Percentiles rank a stretch among this genome's conserved stretches.
Evolutionary conservation across 2,888 invertebrate species (phyloP).

Genomic region (Amblyjoppa proteus): DNA sequence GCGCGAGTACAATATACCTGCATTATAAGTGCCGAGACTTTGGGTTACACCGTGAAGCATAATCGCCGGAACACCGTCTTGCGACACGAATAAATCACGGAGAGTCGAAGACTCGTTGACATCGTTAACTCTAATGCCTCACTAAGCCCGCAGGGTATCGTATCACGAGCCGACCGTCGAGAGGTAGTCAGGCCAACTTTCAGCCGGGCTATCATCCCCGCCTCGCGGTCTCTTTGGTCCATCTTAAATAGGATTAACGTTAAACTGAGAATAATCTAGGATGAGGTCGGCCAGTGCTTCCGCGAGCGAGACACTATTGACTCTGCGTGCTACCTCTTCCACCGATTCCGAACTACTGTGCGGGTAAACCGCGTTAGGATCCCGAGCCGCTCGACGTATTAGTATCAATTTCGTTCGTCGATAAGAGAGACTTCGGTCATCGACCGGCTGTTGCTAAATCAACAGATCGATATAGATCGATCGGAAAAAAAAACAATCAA

Average conservation of each 20-base stretch:
- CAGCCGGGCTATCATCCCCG: slow-evolving; percentile 73
- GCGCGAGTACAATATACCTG: slow-evolving; percentile 10
- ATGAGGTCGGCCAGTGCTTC: slow-evolving; percentile 59
- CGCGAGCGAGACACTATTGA: slow-evolving; percentile 62
- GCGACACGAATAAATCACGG: slow-evolving; percentile 69
- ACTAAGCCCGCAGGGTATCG: slow-evolving; percentile 75
- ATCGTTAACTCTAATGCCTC: slow-evolving; percentile 78
- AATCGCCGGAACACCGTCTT: slow-evolving; percentile 62
- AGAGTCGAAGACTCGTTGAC: slow-evolving; percentile 78
- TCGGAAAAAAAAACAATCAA: slow-evolving; percentile 2
- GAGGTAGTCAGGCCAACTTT: slow-evolving; percentile 78
- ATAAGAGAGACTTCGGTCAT: slow-evolving; percentile 50
- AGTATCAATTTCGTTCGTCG: slow-evolving; percentile 64
- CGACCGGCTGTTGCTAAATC: not conserved
- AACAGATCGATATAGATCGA: slow-evolving; percentile 18
- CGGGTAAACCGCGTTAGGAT: slow-evolving; percentile 53
- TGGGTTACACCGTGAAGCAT: slow-evolving; percentile 19
- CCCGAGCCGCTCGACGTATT: slow-evolving; percentile 45
- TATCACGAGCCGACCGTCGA: slow-evolving; percentile 75
- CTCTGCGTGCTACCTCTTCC: slow-evolving; percentile 59
- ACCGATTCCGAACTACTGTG: slow-evolving; percentile 43
- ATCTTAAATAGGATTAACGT: slow-evolving; percentile 81
- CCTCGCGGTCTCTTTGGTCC: slow-evolving; percentile 59
- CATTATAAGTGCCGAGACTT: slow-evolving; percentile 30
- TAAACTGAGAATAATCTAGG: slow-evolving; percentile 79